Evolutionary conservation across 2,888 invertebrate species (phyloP).

Genomic region (Tolmerus cingulatus): DNA sequence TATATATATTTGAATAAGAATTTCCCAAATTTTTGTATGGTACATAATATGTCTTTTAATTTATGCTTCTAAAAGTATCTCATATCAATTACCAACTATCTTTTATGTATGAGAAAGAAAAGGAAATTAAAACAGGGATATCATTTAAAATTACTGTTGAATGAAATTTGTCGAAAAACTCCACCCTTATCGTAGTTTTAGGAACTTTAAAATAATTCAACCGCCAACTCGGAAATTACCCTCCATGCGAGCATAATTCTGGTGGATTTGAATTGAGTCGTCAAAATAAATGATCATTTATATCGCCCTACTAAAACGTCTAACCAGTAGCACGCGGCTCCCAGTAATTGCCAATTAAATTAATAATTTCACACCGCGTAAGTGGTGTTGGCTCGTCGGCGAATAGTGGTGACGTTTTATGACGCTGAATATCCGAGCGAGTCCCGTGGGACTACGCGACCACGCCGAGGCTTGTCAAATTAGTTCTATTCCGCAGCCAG

Average conservation of each 20-base stretch:
- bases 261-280: not conserved
- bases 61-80: too few species aligned
- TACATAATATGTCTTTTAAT: too few species aligned
- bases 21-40: too few species aligned
- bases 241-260: not conserved
- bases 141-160: not conserved
- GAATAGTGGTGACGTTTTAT: not conserved
- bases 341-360: constrained; percentile 26
- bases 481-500: constrained; percentile 15
- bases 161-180: not conserved
- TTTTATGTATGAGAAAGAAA: too few species aligned
- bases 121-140: not conserved
- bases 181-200: not conserved
- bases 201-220: not conserved
- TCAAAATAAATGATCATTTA: not conserved
- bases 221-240: not conserved
- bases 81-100: too few species aligned
- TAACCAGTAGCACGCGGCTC: not conserved
- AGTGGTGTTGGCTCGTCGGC: not conserved
- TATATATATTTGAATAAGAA: too few species aligned
- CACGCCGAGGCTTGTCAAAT: not conserved
- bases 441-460: not conserved
- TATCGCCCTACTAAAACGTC: not conserved
- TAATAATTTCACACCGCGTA: constrained; percentile 40
- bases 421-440: not conserved